Evolutionary conservation across 2,113 vertebrate genomes (phyloP).

Genomic region (Glaucidium brasilianum): DNA sequence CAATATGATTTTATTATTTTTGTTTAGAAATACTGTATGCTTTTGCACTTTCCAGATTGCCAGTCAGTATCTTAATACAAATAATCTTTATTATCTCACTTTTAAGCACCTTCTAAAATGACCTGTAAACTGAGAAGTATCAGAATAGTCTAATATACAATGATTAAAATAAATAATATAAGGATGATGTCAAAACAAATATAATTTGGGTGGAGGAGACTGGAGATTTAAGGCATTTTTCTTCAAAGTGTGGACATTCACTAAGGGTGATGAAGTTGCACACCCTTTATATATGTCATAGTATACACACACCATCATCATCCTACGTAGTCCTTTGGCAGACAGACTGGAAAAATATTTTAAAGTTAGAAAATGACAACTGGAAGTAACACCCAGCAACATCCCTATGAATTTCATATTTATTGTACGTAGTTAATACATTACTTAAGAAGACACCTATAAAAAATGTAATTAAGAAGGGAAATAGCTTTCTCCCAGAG

Average conservation of each 20-base stretch:
- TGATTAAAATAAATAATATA: background rate
- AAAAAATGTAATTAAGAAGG: background rate
- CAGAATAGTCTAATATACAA: background rate
- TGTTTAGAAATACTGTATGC: background rate
- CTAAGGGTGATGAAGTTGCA: background rate
- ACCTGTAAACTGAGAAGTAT: background rate
- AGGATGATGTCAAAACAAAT: background rate
- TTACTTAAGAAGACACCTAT: background rate
- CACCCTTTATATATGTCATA: background rate
- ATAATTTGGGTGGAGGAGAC: slow-evolving; percentile 3
- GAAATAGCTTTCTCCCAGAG: background rate
- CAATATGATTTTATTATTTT: background rate
- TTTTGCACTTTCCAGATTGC: background rate
- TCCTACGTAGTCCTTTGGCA: background rate
- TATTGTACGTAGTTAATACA: background rate
- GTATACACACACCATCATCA: background rate
- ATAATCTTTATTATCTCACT: background rate
- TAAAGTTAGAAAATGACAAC: background rate
- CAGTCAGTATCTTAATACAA: background rate
- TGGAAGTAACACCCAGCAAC: background rate
- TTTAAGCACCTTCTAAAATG: background rate
- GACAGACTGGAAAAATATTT: slow-evolving; percentile 24
- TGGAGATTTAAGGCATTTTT: background rate
- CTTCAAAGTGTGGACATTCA: background rate
- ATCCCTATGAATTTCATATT: background rate